A percentile compares a stretch with the other conserved stretches of the same genome.
Conservation (phyloP, 2,888 invertebrate genomes). For the Leptura quadrifasciata region DNA sequence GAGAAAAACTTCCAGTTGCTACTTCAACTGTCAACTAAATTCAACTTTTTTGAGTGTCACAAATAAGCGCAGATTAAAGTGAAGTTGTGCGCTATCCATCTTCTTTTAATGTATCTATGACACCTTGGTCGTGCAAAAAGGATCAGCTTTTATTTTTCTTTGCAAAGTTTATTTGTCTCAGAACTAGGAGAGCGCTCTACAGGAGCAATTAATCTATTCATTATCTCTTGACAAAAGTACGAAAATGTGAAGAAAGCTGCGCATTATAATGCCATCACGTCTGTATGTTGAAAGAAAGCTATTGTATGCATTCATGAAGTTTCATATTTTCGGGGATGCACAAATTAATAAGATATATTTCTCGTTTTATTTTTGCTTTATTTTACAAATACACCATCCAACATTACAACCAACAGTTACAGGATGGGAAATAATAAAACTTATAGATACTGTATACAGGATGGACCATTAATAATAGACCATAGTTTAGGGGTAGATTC, state of each 20-base stretch:
- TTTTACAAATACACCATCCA: too few relatives aligned
- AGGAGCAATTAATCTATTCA: not conserved
- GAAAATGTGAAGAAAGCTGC: not conserved
- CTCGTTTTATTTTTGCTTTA: too few relatives aligned
- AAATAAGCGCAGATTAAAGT: conserved; percentile 60
- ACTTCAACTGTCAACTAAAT: conserved; percentile 53
- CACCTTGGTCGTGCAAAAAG: conserved; percentile 49
- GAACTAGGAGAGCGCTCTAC: not conserved
- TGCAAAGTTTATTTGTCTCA: not conserved
- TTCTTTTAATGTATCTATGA: conserved; percentile 54
- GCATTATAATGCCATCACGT: not conserved
- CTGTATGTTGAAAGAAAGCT: not conserved
- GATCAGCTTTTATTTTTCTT: conserved; percentile 26
- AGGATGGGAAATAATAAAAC: too few relatives aligned
- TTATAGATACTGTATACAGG: too few relatives aligned
- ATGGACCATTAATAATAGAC: too few relatives aligned
- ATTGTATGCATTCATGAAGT: not conserved
- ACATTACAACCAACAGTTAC: too few relatives aligned
- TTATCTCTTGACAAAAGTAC: not conserved
- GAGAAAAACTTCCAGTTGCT: conserved; percentile 58
- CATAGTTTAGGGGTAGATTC: too few relatives aligned
- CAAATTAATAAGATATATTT: too few relatives aligned
- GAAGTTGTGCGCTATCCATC: conserved; percentile 56
- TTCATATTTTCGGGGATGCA: too few relatives aligned
- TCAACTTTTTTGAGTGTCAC: conserved; percentile 52